Base-by-base conservation (phyloP, 2,888 invertebrate genomes). In the Myathropa florea region DNA sequence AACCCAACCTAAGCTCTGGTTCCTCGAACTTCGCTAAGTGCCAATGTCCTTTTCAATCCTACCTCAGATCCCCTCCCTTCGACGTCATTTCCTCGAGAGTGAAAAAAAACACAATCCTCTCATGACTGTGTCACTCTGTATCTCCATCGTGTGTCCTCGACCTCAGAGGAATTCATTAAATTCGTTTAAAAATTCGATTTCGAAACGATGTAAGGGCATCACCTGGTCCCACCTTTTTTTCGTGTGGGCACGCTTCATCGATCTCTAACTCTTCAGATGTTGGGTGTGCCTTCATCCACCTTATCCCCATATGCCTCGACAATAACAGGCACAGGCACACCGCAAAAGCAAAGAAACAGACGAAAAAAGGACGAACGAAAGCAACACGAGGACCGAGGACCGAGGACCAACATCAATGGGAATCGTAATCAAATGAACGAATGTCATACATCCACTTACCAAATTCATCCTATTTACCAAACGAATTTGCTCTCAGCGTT, bases 371-470 rank as follows among this genome's bases (percentile, higher is more conserved):
- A n/a, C 10, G 36, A 33, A 73, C 55, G 21, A 33, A 46, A 21
- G 28, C 14, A 14, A 7, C 23, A 14, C 30, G 28, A 33, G 30
- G 10, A 33, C 30, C 30, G 3, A 9, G 2, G 14, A 3, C 30
- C 33, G 53, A 3, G 4, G 7, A n/a, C 24, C 33, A 64, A 60
- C 53, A 82, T 46, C 71, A 36, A 76, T 67, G 67, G 10, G 60
- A 71, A 72, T 64, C 77, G 73, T 75, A 86, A 82, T 86, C 83
- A 86, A 86, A 86, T 78, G 82, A 86, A 82, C 67, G 82, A 70
- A 79, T 83, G 86, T 83, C 86, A 86, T 83, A 86, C 86, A 83
- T 83, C 78, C 86, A 86, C 78, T 86, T 86, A 83, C 82, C 60
- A 70, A 79, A 70, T 83, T 86, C 78, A 86, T 82, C 70, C 82